These are phyloP conservation scores for Bicyclus anynana DNA, from an alignment of 1,140 invertebrate genomes.

Conservation along the genomic window DNA sequence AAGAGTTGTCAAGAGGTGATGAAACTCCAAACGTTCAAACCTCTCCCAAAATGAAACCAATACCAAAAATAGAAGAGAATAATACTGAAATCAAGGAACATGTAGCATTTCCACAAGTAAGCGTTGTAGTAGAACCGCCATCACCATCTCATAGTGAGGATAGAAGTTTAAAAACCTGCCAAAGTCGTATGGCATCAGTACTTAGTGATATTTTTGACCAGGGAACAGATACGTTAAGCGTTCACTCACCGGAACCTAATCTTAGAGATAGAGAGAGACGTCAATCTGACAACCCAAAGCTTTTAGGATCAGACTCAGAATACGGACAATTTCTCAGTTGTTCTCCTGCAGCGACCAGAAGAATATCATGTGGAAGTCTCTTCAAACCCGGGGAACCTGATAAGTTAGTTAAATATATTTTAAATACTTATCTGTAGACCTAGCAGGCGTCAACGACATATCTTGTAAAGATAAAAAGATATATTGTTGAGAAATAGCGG, in stretches of 20 bases:
- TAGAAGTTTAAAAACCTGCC: slow-evolving; percentile 60
- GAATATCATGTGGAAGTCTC: slow-evolving; percentile 88
- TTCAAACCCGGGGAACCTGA: slow-evolving; percentile 81
- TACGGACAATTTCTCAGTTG: slow-evolving; percentile 79
- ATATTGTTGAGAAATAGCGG: too few species aligned
- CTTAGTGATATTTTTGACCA: slow-evolving; percentile 69
- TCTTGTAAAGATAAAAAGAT: too few species aligned
- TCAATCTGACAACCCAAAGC: slow-evolving; percentile 79
- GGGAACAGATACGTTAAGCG: slow-evolving; percentile 61
- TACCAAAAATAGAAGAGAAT: slow-evolving; percentile 8
- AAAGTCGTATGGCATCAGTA: slow-evolving; percentile 65
- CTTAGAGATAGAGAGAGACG: slow-evolving; percentile 62
- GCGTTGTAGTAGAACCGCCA: slow-evolving; percentile 84
- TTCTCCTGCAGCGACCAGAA: slow-evolving; percentile 85
- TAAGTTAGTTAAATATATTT: slow-evolving; percentile 68
- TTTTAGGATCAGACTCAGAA: slow-evolving; percentile 78
- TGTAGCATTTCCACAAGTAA: slow-evolving; percentile 78
- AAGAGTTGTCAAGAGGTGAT: slow-evolving; percentile 37
- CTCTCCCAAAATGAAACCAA: slow-evolving; percentile 24
- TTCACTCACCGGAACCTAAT: slow-evolving; percentile 60
- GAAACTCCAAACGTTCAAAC: slow-evolving; percentile 34
- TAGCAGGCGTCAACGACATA: too few species aligned
- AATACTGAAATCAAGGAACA: slow-evolving; percentile 26
- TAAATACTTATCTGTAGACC: too few species aligned
- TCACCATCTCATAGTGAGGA: slow-evolving; percentile 79